phyloP scores from a whole-genome alignment of 2,888 invertebrate genomes.

The Loripinus fragilis region DNA sequence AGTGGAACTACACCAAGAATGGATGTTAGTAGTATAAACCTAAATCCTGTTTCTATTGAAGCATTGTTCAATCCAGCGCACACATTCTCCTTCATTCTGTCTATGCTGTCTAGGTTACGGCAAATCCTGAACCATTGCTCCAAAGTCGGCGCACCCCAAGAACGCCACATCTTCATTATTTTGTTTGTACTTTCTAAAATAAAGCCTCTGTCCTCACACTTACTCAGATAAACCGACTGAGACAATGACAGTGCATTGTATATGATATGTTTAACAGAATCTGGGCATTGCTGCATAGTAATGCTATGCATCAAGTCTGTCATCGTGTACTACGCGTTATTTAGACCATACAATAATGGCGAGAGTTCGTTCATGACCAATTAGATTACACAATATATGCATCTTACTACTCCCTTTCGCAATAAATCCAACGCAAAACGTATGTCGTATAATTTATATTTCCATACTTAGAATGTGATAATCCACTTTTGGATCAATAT shows the following conservation, averaged over 20 bases:
- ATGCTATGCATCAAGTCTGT: constrained; percentile 1
- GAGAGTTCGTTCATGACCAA: constrained; percentile 5
- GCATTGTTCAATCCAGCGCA: not conserved
- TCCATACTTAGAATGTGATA: not conserved
- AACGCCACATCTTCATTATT: constrained; percentile 13
- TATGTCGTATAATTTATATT: not conserved
- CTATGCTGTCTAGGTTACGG: constrained; percentile 3
- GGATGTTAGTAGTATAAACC: not conserved
- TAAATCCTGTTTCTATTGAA: not conserved
- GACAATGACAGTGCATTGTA: not conserved
- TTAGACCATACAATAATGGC: constrained; percentile 1
- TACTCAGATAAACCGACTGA: constrained; percentile 25
- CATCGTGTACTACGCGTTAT: constrained; percentile 10
- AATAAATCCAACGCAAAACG: constrained; percentile 14
- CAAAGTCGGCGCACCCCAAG: constrained; percentile 8
- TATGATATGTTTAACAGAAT: not conserved
- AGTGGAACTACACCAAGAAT: too few species aligned
- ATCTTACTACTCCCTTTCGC: not conserved
- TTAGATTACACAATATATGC: not conserved
- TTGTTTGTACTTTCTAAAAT: constrained; percentile 16
- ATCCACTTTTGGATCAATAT: not conserved
- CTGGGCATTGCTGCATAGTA: not conserved
- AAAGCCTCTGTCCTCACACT: constrained; percentile 20
- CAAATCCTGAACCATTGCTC: constrained; percentile 15
- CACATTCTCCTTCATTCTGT: constrained; percentile 3